Conservation (phyloP, 2,797 vertebrate genomes). For the Chaetodon trifasciatus region DNA sequence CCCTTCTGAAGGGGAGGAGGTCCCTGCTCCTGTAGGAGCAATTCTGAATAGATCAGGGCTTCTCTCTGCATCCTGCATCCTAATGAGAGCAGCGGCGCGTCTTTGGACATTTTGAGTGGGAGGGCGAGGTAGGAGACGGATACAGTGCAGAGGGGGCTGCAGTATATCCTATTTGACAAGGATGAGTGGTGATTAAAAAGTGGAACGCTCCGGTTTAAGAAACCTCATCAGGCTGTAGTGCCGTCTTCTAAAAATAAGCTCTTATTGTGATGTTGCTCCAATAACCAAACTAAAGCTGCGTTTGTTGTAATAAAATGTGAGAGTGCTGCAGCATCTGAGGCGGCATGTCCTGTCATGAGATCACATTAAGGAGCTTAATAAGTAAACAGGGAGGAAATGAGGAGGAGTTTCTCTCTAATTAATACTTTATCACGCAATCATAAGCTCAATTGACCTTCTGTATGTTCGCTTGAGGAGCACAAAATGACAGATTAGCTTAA, state of each 20-base stretch:
- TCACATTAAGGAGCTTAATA: conserved; percentile 58
- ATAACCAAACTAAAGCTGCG: conserved; percentile 21
- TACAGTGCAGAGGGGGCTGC: conserved; percentile 47
- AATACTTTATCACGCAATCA: conserved; percentile 64
- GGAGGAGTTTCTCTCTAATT: conserved; percentile 64
- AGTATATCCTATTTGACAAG: conserved; percentile 68
- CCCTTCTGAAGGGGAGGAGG: conserved; percentile 63
- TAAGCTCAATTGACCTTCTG: conserved; percentile 66
- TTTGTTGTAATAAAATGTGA: background rate
- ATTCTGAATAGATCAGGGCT: conserved; percentile 75
- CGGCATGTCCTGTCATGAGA: conserved; percentile 42
- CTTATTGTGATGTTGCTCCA: conserved; percentile 43
- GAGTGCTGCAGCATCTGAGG: conserved; percentile 20
- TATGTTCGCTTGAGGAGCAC: conserved; percentile 33
- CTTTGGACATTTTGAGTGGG: conserved; percentile 71
- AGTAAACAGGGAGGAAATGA: conserved; percentile 54
- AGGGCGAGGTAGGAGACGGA: conserved; percentile 55
- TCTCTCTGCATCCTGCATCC: conserved; percentile 69
- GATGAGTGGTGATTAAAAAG: conserved; percentile 70
- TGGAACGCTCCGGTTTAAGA: conserved; percentile 65
- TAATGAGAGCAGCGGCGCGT: conserved; percentile 65
- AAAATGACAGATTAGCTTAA: conserved; percentile 45
- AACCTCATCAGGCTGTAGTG: conserved; percentile 62
- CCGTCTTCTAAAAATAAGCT: conserved; percentile 65
- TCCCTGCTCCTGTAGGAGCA: conserved; percentile 67